Evolutionary conservation across 1,140 invertebrate species (phyloP).

Genomic region (Centruroides vittatus): DNA sequence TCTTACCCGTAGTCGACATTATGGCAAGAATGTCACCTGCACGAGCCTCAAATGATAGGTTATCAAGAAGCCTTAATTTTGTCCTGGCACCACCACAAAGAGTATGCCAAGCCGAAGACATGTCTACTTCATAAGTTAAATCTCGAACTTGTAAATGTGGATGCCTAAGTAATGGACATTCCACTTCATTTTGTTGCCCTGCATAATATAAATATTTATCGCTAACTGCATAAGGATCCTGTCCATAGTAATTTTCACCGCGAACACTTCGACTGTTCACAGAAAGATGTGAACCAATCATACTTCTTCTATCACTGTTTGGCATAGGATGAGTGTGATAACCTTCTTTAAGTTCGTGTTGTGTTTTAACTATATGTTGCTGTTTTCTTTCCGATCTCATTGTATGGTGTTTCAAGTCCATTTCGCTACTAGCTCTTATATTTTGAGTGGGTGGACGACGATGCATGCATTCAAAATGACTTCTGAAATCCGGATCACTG

Average conservation of each 20-base stretch:
- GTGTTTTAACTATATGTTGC: constrained; percentile 3
- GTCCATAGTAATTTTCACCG: no score
- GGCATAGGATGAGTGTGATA: constrained; percentile 12
- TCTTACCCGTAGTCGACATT: constrained; percentile 55
- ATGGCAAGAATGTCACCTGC: constrained; percentile 80
- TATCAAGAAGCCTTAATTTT: constrained; percentile 41
- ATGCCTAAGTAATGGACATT: constrained; percentile 24
- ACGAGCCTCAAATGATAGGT: constrained; percentile 63
- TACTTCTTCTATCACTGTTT: constrained; percentile 14
- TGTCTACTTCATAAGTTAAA: constrained; percentile 33
- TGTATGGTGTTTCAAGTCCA: constrained; percentile 39
- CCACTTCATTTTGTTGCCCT: constrained; percentile 6
- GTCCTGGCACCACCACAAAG: constrained; percentile 23
- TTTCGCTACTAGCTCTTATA: constrained; percentile 41
- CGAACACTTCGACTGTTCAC: constrained; percentile 12
- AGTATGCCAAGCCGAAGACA: constrained; percentile 23
- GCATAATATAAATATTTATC: background rate
- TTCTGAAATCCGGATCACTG: constrained; percentile 63
- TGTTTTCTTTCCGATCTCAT: constrained; percentile 14
- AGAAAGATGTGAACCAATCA: constrained; percentile 18
- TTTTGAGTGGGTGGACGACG: constrained; percentile 11
- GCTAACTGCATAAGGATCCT: no score
- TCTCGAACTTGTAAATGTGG: constrained; percentile 50
- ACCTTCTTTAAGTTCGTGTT: constrained; percentile 7
- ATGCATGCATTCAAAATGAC: constrained; percentile 17